phyloP scores from a whole-genome alignment of 2,113 vertebrate species.

The Herpetotheres cachinnans region DNA sequence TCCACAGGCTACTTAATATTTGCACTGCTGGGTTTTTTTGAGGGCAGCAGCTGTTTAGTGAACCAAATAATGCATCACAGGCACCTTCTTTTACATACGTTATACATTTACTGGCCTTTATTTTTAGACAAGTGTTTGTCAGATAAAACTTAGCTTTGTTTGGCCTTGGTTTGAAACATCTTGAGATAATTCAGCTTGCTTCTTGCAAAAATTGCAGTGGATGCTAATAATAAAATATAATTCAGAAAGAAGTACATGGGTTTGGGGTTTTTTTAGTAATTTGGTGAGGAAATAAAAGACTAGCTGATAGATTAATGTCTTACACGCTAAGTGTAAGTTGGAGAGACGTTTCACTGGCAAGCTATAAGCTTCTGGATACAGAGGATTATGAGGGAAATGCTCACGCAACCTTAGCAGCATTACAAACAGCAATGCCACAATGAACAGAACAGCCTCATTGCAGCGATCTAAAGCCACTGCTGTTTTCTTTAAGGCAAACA shows the following conservation, averaged over 20 bases:
- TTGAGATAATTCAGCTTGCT: not conserved
- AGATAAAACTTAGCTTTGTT: not conserved
- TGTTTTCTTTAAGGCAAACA: constrained; percentile 68
- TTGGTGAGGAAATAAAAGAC: not conserved
- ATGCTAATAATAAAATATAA: not conserved
- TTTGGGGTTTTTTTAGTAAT: not conserved
- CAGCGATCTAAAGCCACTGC: constrained; percentile 51
- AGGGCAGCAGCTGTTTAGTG: not conserved
- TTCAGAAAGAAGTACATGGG: not conserved
- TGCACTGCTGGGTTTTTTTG: not conserved
- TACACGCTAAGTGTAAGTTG: not conserved
- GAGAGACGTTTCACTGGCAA: constrained; percentile 14
- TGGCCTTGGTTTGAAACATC: not conserved
- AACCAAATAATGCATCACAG: not conserved
- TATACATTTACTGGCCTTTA: not conserved
- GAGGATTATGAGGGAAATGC: constrained; percentile 36
- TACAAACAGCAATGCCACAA: constrained; percentile 30
- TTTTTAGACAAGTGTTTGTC: not conserved
- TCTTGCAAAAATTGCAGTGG: not conserved
- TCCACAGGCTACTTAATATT: not conserved
- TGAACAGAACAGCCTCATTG: constrained; percentile 27
- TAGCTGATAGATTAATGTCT: constrained; percentile 15
- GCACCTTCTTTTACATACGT: not conserved
- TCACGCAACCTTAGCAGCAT: constrained; percentile 25
- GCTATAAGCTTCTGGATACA: constrained; percentile 19